These are phyloP conservation scores for Equus przewalskii DNA, from an alignment of 2,113 vertebrate genomes.

Conservation along the genomic window DNA sequence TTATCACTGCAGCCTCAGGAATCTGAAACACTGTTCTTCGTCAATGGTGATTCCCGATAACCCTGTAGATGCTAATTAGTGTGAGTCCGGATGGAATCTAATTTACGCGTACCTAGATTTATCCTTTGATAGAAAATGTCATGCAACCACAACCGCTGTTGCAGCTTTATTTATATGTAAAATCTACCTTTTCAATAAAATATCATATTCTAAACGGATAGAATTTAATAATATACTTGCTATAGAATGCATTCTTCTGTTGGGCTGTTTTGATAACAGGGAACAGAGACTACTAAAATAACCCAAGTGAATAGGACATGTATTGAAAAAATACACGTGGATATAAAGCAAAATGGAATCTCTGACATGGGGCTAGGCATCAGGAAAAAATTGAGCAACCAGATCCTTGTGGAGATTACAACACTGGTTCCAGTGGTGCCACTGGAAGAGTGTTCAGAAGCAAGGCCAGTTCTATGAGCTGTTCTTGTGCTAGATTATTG, in stretches of 20 bases:
- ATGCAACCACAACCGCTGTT: neutral
- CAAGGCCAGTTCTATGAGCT: neutral
- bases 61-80: neutral
- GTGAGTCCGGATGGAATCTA: neutral
- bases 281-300: neutral
- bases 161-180: neutral
- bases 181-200: neutral
- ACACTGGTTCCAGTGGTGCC: fast-evolving
- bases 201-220: neutral
- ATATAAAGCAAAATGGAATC: neutral
- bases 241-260: neutral
- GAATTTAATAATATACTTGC: neutral
- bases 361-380: neutral
- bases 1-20: neutral
- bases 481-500: neutral
- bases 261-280: neutral
- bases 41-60: neutral
- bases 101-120: neutral
- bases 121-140: neutral
- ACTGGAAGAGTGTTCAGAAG: neutral
- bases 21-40: neutral
- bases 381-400: neutral
- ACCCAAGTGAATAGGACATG: neutral
- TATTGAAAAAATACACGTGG: neutral
- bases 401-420: neutral